Evolutionary conservation across 1,140 invertebrate genomes (phyloP).

Genomic region (Cecropterus lyciades): DNA sequence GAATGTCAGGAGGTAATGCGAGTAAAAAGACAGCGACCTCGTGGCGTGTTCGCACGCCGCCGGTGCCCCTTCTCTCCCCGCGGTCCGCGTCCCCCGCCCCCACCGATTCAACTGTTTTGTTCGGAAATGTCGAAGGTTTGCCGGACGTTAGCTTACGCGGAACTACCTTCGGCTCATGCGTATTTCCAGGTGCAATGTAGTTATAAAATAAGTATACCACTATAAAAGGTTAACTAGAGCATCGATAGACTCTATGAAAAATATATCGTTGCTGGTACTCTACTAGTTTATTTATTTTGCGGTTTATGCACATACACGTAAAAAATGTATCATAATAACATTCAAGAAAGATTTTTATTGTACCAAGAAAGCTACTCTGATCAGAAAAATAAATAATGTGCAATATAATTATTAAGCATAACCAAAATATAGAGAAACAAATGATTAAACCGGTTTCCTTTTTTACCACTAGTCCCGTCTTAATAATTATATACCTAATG

Average conservation of each 20-base stretch:
- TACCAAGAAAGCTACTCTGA: too few relatives aligned
- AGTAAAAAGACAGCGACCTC: slow-evolving; percentile 78
- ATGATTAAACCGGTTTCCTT: too few relatives aligned
- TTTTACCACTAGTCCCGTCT: too few relatives aligned
- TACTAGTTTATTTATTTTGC: too few relatives aligned
- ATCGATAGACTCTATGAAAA: slow-evolving; percentile 13
- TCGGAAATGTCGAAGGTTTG: slow-evolving; percentile 81
- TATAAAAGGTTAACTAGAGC: slow-evolving; percentile 51
- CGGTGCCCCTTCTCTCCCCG: slow-evolving; percentile 33
- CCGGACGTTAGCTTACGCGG: slow-evolving; percentile 78
- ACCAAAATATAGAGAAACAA: too few relatives aligned
- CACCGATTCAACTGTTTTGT: slow-evolving; percentile 61
- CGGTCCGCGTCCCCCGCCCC: slow-evolving; percentile 31
- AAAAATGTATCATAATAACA: too few relatives aligned
- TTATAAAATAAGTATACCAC: slow-evolving; percentile 46
- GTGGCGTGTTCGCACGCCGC: slow-evolving; percentile 61
- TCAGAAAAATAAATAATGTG: too few relatives aligned
- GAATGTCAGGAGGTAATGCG: slow-evolving; percentile 77
- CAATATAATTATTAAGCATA: too few relatives aligned
- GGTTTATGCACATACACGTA: too few relatives aligned
- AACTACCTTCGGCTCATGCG: slow-evolving; percentile 75
- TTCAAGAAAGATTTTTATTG: too few relatives aligned
- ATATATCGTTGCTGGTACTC: too few relatives aligned
- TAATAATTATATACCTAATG: too few relatives aligned
- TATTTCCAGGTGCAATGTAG: slow-evolving; percentile 71